phyloP scores from a whole-genome alignment of 1,140 invertebrate species.

The Zaprionus gabonicus region DNA sequence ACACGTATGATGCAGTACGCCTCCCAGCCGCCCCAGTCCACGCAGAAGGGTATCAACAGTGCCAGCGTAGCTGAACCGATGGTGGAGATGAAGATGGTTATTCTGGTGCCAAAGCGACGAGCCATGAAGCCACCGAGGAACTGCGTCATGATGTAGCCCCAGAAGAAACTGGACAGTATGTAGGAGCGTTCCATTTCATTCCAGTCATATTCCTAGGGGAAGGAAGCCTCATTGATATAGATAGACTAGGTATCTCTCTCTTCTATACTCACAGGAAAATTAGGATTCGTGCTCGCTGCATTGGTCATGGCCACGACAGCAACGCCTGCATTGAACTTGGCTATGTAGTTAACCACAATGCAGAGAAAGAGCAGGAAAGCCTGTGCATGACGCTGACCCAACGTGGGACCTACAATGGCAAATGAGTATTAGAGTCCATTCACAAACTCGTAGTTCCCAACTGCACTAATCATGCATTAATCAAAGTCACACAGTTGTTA shows the following conservation, averaged over 20 bases:
- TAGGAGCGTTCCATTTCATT: constrained; percentile 85
- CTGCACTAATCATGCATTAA: not conserved
- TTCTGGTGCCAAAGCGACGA: constrained; percentile 87
- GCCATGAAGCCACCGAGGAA: constrained; percentile 89
- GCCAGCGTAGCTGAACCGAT: constrained; percentile 85
- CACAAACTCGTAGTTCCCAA: not conserved
- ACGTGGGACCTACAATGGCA: constrained; percentile 46
- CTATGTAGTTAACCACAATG: constrained; percentile 73
- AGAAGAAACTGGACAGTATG: constrained; percentile 89
- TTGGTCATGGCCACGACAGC: constrained; percentile 81
- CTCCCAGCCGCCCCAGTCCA: constrained; percentile 86
- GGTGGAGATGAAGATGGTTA: constrained; percentile 87
- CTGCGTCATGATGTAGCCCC: constrained; percentile 86
- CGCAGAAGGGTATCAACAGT: constrained; percentile 84
- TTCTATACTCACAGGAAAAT: constrained; percentile 61
- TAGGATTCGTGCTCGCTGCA: constrained; percentile 63
- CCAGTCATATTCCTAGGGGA: constrained; percentile 85
- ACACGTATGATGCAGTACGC: constrained; percentile 87
- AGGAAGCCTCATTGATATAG: not conserved
- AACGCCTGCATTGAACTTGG: constrained; percentile 69
- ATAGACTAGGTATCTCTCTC: not conserved
- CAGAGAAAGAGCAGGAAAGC: constrained; percentile 65
- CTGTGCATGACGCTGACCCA: constrained; percentile 77
- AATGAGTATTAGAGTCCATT: not conserved
- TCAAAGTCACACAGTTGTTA: not conserved